phyloP scores from a whole-genome alignment of 1,140 invertebrate genomes.

The silkworm (Bombyx mori) region ASM3026992v2 NC_085117.1:5615001-5615500 shows the following conservation, averaged over 20 bases:
- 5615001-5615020: slow-evolving; percentile 49
- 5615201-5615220: slow-evolving; percentile 82
- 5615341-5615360: slow-evolving; percentile 31
- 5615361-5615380: slow-evolving; percentile 31
- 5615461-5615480: slow-evolving; percentile 83
- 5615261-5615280: slow-evolving; percentile 76
- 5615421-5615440: slow-evolving; percentile 79
- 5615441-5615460: slow-evolving; percentile 81
- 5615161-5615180: slow-evolving; percentile 85
- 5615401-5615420: slow-evolving; percentile 78
- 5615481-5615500: slow-evolving; percentile 77
- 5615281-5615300: slow-evolving; percentile 77
- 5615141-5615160: slow-evolving; percentile 82
- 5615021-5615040: slow-evolving; percentile 31
- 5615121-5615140: slow-evolving; percentile 78
- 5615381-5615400: slow-evolving; percentile 51
- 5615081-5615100: slow-evolving; percentile 75
- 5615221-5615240: slow-evolving; percentile 78
- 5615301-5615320: slow-evolving; percentile 89
- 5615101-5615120: slow-evolving; percentile 35
- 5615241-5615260: slow-evolving; percentile 62
- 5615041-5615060: slow-evolving; percentile 15
- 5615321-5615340: slow-evolving; percentile 72
- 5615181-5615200: slow-evolving; percentile 80
- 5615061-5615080: slow-evolving; percentile 72